Percentiles rank a stretch among this genome's conserved stretches.
Conservation (phyloP, 2,888 invertebrate genomes). For the Eulithis testata region DNA sequence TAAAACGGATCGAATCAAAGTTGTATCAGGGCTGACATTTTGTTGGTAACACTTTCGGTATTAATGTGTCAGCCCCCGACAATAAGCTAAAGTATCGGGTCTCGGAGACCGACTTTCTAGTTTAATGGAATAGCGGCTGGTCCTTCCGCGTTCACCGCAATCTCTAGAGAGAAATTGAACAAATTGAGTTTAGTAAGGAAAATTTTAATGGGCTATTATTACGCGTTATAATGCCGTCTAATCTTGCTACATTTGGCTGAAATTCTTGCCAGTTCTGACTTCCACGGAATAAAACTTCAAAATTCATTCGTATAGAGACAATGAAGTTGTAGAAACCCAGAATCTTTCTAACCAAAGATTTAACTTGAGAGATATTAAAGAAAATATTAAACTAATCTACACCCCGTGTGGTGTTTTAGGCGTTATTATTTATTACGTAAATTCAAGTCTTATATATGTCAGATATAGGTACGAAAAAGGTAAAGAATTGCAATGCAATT, state of each 20-base stretch:
- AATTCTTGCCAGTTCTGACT: too few species aligned
- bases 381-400: too few species aligned
- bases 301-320: too few species aligned
- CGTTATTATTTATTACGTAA: too few species aligned
- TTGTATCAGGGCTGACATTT: constrained; percentile 35
- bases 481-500: constrained; percentile 9
- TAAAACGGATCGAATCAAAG: constrained; percentile 35
- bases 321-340: too few species aligned
- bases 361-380: too few species aligned
- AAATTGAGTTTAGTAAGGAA: constrained; percentile 39
- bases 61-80: constrained; percentile 47
- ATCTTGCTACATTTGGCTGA: constrained; percentile 23
- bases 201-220: constrained; percentile 40
- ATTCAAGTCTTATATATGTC: too few species aligned
- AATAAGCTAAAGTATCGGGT: constrained; percentile 45
- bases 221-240: constrained; percentile 29
- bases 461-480: not conserved
- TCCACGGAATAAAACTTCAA: too few species aligned
- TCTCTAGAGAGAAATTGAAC: constrained; percentile 44
- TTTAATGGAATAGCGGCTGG: constrained; percentile 42
- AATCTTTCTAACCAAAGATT: too few species aligned
- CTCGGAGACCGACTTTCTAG: constrained; percentile 44
- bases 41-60: constrained; percentile 39
- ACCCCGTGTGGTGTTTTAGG: too few species aligned
- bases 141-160: constrained; percentile 43